These are phyloP conservation scores for Plestiodon gilberti DNA, from an alignment of 2,113 vertebrate genomes.

Conservation along the genomic window DNA sequence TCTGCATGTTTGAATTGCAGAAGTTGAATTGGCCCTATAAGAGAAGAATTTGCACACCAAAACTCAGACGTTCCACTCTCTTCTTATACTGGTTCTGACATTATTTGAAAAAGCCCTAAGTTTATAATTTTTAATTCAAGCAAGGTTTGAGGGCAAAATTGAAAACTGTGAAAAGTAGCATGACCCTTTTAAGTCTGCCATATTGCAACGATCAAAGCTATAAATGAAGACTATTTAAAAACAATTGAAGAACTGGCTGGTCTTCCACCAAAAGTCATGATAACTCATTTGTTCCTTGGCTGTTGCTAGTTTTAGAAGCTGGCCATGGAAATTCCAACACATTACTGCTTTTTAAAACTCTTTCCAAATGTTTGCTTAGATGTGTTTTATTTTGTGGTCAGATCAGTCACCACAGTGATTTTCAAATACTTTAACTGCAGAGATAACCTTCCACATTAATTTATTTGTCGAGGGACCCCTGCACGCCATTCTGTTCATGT, in stretches of 20 bases:
- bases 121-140: not conserved
- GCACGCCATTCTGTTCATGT: no score
- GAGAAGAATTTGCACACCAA: no score
- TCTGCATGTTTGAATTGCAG: no score
- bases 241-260: not conserved
- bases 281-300: not conserved
- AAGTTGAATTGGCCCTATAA: no score
- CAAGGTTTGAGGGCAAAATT: not conserved
- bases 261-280: not conserved
- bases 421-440: not conserved
- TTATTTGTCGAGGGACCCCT: no score
- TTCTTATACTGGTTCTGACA: not conserved
- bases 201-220: not conserved
- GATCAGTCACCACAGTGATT: no score
- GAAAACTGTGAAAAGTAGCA: not conserved
- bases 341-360: not conserved
- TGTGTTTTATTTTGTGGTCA: not conserved
- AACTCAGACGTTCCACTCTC: no score
- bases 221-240: not conserved
- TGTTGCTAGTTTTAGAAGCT: not conserved
- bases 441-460: no score
- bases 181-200: not conserved
- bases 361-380: not conserved
- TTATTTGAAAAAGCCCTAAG: not conserved
- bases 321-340: not conserved